phyloP scores from a whole-genome alignment of 1,140 invertebrate genomes.

The Brachionus rotundiformis region DNA sequence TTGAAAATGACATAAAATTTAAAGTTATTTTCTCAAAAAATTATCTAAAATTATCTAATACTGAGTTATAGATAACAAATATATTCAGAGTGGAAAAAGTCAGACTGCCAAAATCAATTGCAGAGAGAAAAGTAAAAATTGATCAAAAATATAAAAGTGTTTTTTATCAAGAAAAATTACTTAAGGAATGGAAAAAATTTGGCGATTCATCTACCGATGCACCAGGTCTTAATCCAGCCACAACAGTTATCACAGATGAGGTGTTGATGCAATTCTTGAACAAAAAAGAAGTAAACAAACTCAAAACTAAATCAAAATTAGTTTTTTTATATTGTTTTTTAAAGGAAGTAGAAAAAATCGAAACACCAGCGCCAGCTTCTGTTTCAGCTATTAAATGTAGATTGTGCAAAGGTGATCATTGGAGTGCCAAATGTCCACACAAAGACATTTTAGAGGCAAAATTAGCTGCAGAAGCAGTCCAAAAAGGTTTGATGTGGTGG shows the following conservation, averaged over 20 bases:
- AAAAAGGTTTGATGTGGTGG: no score
- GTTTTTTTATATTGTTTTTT: neutral
- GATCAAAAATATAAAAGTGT: neutral
- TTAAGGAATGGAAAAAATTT: constrained; percentile 52
- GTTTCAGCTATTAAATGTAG: constrained; percentile 83
- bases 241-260: constrained; percentile 44
- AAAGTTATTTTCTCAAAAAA: constrained; percentile 5
- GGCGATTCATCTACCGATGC: constrained; percentile 32
- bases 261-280: constrained; percentile 48
- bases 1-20: constrained; percentile 40
- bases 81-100: constrained; percentile 49
- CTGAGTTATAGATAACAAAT: constrained; percentile 19
- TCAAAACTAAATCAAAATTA: neutral
- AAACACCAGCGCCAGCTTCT: constrained; percentile 75
- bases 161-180: no score
- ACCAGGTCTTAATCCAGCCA: constrained; percentile 49
- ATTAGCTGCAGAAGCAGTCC: constrained; percentile 42
- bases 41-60: neutral
- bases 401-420: constrained; percentile 88
- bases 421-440: constrained; percentile 94
- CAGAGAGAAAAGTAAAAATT: constrained; percentile 50
- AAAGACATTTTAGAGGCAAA: constrained; percentile 73
- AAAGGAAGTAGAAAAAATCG: constrained; percentile 77
- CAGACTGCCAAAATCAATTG: constrained; percentile 35
- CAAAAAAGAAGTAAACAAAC: constrained; percentile 40